These are phyloP conservation scores for Drosophila melanosoma DNA, from an alignment of 2,888 invertebrate genomes.

Conservation along the genomic window DNA sequence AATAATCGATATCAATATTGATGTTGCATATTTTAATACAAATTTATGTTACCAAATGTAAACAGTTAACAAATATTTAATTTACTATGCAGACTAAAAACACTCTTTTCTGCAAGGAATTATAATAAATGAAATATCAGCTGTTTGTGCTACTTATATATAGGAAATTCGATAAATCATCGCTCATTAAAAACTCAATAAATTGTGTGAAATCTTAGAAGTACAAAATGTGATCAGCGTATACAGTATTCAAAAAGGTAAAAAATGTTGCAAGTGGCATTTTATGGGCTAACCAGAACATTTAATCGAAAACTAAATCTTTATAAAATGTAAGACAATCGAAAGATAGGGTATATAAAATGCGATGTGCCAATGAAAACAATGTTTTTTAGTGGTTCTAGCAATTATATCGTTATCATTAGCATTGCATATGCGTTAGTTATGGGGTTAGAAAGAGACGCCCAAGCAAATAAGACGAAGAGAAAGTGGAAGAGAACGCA, in stretches of 20 bases:
- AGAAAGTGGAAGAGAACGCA: background rate
- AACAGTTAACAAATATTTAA: too few species aligned
- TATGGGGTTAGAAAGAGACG: background rate
- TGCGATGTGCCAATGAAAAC: background rate
- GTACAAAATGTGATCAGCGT: background rate
- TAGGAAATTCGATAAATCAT: background rate
- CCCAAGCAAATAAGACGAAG: background rate
- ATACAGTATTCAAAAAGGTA: too few species aligned
- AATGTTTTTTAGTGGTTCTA: background rate
- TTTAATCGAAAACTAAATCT: background rate
- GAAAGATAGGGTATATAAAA: background rate
- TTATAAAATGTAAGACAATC: background rate
- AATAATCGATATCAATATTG: slow-evolving; percentile 1
- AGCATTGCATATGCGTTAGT: background rate
- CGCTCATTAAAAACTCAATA: background rate
- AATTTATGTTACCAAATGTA: background rate
- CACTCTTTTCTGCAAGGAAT: too few species aligned
- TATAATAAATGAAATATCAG: background rate
- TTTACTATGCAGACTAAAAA: too few species aligned
- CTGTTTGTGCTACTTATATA: background rate
- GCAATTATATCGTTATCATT: background rate
- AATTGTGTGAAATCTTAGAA: too few species aligned
- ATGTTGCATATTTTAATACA: background rate
- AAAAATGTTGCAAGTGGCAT: too few species aligned
- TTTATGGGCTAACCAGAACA: too few species aligned